Evolutionary conservation across 2,888 invertebrate genomes (phyloP), one percentile per base, ranked within the genome.

Genomic region (Philereme vetulata): DNA sequence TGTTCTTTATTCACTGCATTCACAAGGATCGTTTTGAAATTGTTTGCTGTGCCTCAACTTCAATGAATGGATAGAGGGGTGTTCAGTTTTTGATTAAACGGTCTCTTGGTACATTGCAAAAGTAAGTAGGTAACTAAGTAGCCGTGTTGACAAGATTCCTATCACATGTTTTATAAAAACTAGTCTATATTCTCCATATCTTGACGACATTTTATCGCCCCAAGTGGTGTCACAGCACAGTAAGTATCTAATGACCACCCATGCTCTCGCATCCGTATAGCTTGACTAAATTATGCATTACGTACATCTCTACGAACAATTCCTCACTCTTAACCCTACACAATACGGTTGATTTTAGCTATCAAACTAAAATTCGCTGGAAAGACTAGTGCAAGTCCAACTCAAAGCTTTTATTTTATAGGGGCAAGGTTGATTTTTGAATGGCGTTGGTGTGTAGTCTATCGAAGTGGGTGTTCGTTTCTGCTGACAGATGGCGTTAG

Each of bases 401-500:
- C 21, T 32, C 21, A 43, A 43, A 48, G 32, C 38, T 62, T 56
- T 42, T 43, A 4, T 34, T 5, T 3, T 0, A 0, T 4, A 10
- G 35, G 0, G 8, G 45, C 54, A 55, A 38, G 36, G 47, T 32
- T 64, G 51, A 61, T 44, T 66, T 72, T 68, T 60, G 57, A 43
- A 32, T 47, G 36, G 42, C n/a, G 38, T 36, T 36, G 5, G 11
- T 45, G 21, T 46, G 11, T 38, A 43, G 36, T 47, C 34, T 10
- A 48, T 42, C 60, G 34, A 49, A 58, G 62, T 67, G 72, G 69
- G 70, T 74, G 74, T 76, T 74, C 66, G 54, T 65, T 66, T 68
- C 67, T 8, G 70, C 71, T 82, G 85, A 81, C 91, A 91, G 90
- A 90, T 91, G 90, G 89, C 82, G 85, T 66, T 70, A 77, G 72